Evolutionary conservation across 2,888 invertebrate genomes (phyloP).

Genomic region (Dicycla oo): DNA sequence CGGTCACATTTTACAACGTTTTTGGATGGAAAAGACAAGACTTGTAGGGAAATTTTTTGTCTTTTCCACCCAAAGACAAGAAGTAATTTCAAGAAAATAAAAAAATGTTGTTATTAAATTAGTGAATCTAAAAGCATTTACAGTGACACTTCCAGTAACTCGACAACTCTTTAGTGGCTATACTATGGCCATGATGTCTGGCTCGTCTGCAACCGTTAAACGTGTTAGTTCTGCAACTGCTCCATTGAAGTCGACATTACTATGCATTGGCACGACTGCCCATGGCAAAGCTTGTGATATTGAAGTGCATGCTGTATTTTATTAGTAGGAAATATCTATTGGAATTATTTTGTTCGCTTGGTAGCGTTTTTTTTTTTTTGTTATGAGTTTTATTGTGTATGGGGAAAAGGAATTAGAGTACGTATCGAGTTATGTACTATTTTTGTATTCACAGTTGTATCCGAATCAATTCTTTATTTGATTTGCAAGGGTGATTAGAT

Average conservation of each 20-base stretch:
- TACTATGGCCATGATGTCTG: background rate
- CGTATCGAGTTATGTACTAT: no score
- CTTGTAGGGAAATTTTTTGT: no score
- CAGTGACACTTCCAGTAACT: no score
- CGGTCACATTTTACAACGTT: no score
- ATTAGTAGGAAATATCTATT: conserved; percentile 23
- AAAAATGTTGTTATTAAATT: no score
- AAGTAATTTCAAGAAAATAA: no score
- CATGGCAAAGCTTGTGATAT: conserved; percentile 51
- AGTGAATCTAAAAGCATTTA: no score
- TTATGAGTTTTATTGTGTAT: background rate
- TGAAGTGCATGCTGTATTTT: conserved; percentile 33
- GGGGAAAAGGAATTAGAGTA: background rate
- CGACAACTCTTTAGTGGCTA: background rate
- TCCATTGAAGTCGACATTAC: conserved; percentile 53
- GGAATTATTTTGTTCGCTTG: conserved; percentile 8
- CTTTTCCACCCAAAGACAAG: no score
- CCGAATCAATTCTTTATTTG: no score
- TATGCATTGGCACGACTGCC: conserved; percentile 66
- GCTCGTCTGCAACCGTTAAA: conserved; percentile 8
- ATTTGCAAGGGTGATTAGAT: no score
- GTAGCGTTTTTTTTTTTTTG: background rate
- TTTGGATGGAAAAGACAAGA: no score
- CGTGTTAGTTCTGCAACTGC: conserved; percentile 43
- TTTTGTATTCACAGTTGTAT: no score